These are phyloP conservation scores for Petroica traversi DNA, from an alignment of 2,113 vertebrate genomes.

Conservation along the genomic window DNA sequence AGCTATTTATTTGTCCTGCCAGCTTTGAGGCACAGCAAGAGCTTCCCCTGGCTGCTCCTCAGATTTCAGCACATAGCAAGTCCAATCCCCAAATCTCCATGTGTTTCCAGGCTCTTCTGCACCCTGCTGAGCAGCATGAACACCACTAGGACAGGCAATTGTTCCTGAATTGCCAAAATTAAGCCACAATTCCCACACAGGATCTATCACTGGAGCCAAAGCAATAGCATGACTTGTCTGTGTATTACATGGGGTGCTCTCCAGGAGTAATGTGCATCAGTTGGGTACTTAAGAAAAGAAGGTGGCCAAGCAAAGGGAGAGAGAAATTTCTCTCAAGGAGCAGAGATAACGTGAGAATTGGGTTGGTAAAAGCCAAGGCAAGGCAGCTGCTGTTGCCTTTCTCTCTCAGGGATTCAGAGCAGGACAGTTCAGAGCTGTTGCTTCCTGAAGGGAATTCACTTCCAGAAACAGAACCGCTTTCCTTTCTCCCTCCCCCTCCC, in stretches of 20 bases:
- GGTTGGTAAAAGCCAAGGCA: no score
- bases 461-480: no score
- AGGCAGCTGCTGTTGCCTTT: no score
- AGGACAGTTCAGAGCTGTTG: no score
- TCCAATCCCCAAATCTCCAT: not conserved
- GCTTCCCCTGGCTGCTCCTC: not conserved
- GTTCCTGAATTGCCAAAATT: not conserved
- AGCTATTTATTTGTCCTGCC: no score
- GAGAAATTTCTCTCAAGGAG: no score
- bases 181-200: rapidly evolving
- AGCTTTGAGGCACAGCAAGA: not conserved
- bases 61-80: not conserved
- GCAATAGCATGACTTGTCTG: not conserved
- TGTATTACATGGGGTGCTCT: not conserved
- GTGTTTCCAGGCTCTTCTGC: not conserved
- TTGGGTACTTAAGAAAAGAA: no score
- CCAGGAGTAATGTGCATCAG: not conserved
- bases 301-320: no score
- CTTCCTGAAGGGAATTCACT: no score
- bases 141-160: not conserved
- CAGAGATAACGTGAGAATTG: no score
- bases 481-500: no score
- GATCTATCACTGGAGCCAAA: not conserved
- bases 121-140: not conserved
- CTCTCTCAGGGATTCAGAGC: no score